Percentiles rank a stretch among this genome's conserved stretches.
These are phyloP conservation scores for Ganaspis brasiliensis DNA, from an alignment of 2,888 invertebrate genomes.

Conservation along the genomic window DNA sequence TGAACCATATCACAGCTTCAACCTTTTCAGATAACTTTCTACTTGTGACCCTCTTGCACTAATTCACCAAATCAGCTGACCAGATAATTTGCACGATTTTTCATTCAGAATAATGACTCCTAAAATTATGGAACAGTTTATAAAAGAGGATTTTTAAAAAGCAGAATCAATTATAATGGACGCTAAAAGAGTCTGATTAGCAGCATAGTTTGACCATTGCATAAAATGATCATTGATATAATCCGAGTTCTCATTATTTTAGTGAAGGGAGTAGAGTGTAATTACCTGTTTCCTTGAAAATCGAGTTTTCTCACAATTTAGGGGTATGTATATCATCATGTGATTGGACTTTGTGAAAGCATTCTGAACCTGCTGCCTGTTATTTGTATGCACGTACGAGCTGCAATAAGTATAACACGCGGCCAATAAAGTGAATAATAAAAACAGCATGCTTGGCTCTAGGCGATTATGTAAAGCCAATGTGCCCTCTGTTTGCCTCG, in stretches of 20 bases:
- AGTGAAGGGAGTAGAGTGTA: not conserved
- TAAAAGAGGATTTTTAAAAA: no score
- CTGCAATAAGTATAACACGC: conserved; percentile 34
- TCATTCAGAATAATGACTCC: not conserved
- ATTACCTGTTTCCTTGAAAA: not conserved
- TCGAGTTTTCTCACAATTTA: conserved; percentile 5
- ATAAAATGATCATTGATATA: no score
- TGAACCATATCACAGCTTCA: conserved; percentile 60
- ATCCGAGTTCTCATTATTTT: not conserved
- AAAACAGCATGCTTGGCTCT: conserved; percentile 26
- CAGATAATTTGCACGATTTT: not conserved
- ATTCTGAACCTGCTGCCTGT: conserved; percentile 25
- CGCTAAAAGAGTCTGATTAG: no score
- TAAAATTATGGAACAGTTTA: no score
- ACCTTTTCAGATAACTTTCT: conserved; percentile 59
- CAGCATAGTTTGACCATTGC: no score
- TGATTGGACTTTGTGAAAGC: conserved; percentile 33
- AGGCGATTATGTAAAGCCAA: conserved; percentile 42
- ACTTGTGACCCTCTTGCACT: conserved; percentile 33
- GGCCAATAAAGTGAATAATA: conserved; percentile 37
- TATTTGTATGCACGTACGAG: conserved; percentile 5
- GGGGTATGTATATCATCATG: no score
- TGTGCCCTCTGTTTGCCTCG: not conserved
- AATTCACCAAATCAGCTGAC: conserved; percentile 7
- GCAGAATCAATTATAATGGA: no score